phyloP scores from a whole-genome alignment of 2,888 invertebrate genomes.

The Hypomecis punctinalis region DNA sequence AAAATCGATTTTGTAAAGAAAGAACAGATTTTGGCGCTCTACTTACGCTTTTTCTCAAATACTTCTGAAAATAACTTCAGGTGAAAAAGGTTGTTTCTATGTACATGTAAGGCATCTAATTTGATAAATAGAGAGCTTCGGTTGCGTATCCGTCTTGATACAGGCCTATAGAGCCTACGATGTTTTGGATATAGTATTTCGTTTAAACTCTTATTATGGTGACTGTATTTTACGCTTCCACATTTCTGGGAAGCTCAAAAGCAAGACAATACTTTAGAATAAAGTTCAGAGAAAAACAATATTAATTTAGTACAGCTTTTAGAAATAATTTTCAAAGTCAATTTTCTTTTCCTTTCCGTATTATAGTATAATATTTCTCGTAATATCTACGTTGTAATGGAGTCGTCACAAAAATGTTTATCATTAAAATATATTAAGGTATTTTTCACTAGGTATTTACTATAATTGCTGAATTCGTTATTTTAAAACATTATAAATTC shows the following conservation, averaged over 20 bases:
- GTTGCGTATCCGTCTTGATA: slow-evolving; percentile 49
- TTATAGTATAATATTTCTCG: no score
- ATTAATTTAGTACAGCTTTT: no score
- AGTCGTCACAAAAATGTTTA: no score
- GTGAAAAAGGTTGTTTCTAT: slow-evolving; percentile 8
- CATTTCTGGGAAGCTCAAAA: neutral
- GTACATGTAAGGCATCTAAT: slow-evolving; percentile 35
- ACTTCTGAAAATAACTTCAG: neutral
- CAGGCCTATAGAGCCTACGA: slow-evolving; percentile 44
- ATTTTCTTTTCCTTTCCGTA: no score
- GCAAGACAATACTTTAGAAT: neutral
- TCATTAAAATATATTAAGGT: no score
- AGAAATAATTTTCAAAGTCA: no score
- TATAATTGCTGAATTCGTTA: no score
- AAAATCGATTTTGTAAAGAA: neutral
- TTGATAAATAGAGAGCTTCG: slow-evolving; percentile 53
- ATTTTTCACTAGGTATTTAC: no score
- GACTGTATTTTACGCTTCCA: neutral
- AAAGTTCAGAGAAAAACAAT: neutral
- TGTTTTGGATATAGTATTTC: slow-evolving; percentile 40
- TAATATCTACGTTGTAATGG: no score
- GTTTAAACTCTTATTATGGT: slow-evolving; percentile 23
- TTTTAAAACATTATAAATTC: no score
- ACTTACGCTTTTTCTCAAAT: neutral
- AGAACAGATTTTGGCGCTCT: neutral